Base-by-base conservation (phyloP, 2,797 vertebrate genomes). In the Pteronotus mesoamericanus region DNA sequence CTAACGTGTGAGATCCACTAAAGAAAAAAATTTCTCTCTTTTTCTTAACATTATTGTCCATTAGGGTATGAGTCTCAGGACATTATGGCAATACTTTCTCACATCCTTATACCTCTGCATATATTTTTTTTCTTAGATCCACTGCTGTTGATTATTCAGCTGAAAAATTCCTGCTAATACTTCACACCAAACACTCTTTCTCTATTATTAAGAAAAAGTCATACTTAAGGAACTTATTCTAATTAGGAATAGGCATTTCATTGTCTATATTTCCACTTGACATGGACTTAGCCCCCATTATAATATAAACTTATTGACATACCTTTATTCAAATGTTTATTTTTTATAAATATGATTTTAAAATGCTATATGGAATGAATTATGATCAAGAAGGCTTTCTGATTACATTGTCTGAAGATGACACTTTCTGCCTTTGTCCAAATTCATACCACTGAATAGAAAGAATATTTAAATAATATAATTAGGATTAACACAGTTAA, bases 151-250 rank as follows among this genome's bases (percentile, higher is more conserved):
- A 57, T 32, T 94, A 24, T 78, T 53, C 14, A 89, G 5, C 8
- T 64, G 26, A 12, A 6, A 69, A 59, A 86, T 46, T 87, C 42
- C 26, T 48, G 29, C 14, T 32, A 9, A 32, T 29, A 64, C 1
- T 9, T 59, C 26, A 39, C 29, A 24, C 1, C 15, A 21, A 75
- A 61, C 3, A 26, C 19, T n/a, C 9, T 75, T n/a, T n/a, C 8
- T 12, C 5, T 78, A 39, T 88, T 75, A 34, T 89, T 72, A 71
- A 57, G 21, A 66, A n/a, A 92, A n/a, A 37, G 22, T 57, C 0
- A 57, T 59, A 79, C 74, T 90, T 83, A 86, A 89, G 11, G 6
- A 37, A 26, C 84, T 93, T 68, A 48, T 71, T 79, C 4, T 77
- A 69, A 51, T 16, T 71, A 66, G 5, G 15, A 9, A 34, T 77